Evolutionary conservation across 1,140 invertebrate species (phyloP).

Genomic region (Metopolophium dirhodum): DNA sequence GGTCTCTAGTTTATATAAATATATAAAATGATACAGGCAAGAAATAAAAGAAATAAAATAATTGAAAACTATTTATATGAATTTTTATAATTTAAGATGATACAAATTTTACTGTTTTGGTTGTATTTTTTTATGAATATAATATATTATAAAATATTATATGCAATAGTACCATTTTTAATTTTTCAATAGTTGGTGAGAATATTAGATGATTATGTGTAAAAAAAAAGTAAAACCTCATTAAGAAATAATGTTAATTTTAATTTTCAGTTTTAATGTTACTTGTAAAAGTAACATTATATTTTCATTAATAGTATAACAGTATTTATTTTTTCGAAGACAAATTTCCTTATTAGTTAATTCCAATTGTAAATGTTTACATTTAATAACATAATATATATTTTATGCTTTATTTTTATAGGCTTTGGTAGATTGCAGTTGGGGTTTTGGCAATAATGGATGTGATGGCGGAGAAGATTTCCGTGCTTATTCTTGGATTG

Average conservation of each 20-base stretch:
- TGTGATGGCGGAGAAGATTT: conserved; percentile 96
- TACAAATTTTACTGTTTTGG: too few relatives aligned
- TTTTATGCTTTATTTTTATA: conserved; percentile 61
- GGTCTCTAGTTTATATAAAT: neutral
- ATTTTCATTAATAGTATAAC: too few relatives aligned
- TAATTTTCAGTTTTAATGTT: neutral
- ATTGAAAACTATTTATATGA: too few relatives aligned
- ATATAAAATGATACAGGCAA: neutral
- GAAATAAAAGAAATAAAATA: too few relatives aligned
- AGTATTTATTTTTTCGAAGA: neutral
- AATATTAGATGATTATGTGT: neutral
- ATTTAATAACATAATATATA: conserved; percentile 59
- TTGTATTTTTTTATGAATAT: too few relatives aligned
- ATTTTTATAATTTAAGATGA: too few relatives aligned
- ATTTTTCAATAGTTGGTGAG: neutral
- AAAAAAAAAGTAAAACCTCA: neutral
- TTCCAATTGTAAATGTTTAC: neutral
- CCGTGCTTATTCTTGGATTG: conserved; percentile 89
- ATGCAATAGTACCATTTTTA: neutral
- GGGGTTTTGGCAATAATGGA: conserved; percentile 94
- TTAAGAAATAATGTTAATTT: neutral
- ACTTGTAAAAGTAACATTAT: too few relatives aligned
- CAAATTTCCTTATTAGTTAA: neutral
- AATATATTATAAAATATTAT: too few relatives aligned
- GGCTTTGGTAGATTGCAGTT: conserved; percentile 95